phyloP scores from a whole-genome alignment of 2,797 vertebrate species.

The Loris lydekkerianus region DNA sequence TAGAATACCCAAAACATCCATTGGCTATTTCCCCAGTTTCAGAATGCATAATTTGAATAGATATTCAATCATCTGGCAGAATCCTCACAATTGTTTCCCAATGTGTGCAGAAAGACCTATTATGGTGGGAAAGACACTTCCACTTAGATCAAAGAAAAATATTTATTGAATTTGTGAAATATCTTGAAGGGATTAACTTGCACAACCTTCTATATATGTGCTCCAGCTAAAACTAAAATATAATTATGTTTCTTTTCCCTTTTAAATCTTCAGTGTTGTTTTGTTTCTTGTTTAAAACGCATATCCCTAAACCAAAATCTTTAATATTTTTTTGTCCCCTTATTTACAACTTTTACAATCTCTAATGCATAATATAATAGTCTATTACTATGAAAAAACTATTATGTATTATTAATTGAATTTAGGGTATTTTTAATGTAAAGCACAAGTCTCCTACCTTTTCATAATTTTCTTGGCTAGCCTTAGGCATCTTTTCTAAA shows the following conservation, averaged over 20 bases:
- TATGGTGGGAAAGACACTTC: neutral
- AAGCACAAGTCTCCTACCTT: neutral
- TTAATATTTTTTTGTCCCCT: slow-evolving; percentile 10
- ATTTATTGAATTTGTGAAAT: neutral
- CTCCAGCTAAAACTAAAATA: neutral
- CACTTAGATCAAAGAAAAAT: neutral
- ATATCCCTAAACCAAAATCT: neutral
- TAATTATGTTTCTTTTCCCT: neutral
- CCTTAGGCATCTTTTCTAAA: neutral
- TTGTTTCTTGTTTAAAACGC: neutral
- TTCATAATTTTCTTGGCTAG: neutral
- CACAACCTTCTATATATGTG: neutral
- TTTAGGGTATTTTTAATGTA: neutral
- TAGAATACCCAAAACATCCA: neutral
- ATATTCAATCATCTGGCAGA: neutral
- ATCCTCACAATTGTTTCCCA: neutral
- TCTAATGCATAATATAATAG: neutral
- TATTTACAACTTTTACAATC: neutral
- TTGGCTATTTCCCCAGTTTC: neutral
- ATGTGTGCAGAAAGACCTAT: neutral
- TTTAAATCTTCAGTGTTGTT: neutral
- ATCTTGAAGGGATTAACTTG: neutral
- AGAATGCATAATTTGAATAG: neutral
- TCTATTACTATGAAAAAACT: neutral
- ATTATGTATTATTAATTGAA: neutral